Evolutionary conservation across 2,888 invertebrate genomes (phyloP), one percentile per base, ranked within the genome.

Genomic region (Campoplex capitator): DNA sequence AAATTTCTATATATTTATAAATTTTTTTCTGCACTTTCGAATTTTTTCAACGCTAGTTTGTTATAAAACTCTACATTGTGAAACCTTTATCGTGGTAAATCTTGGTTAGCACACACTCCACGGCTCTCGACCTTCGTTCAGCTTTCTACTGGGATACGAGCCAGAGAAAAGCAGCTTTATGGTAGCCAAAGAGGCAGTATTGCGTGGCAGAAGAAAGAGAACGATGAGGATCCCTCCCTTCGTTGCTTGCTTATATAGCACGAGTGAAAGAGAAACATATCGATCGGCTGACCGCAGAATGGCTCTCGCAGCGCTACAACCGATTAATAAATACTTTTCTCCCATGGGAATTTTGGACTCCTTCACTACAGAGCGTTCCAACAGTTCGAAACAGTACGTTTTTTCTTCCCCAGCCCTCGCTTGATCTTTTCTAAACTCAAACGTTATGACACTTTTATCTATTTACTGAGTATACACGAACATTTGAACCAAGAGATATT

Each of bases 321-420:
- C 68, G 75, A 76, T 80, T 84, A 84, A 80, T 75, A 76, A 76
- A 76, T 76, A 62, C 68, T 83, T 54, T 70, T 70, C n/a, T 45
- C 73, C 38, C 67, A 65, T 28, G 48, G 28, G 28, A 38, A 18
- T 62, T 48, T 62, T 32, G 42, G 35, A 23, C 23, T 71, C 56
- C 76, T 65, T 73, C n/a, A 8, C 42, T 42, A 28, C 54, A 35
- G 16, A 67, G 23, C n/a, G 18, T 11, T 54, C 68, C 56, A 32
- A 68, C 54, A 0, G 16, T 28, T 68, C 16, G 28, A 32, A 67
- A 35, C 16, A 67, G n/a, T 62, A 6, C 0, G 28, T 32, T 23
- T 62, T 62, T 28, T 16, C 23, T 76, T 76, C 16, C 9, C 11
- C 65, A n/a, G 4, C n/a, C 35, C 51, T 32, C 65, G 11, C 32